phyloP scores from a whole-genome alignment of 2,888 invertebrate genomes.

The Acleris laterana region DNA sequence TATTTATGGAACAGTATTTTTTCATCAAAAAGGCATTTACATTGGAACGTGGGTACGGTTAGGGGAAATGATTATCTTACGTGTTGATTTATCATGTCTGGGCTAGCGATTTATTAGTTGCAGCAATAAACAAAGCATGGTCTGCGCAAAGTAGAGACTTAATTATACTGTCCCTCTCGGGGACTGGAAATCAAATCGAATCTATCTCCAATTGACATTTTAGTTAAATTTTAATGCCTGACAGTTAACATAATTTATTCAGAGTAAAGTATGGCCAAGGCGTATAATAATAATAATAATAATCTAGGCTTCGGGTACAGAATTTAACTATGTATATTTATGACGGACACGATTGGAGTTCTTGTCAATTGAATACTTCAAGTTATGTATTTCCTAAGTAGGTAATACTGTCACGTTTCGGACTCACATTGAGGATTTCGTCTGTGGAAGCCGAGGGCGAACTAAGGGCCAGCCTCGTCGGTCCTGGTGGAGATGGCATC shows the following conservation, averaged over 20 bases:
- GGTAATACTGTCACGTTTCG: no score
- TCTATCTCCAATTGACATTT: constrained; percentile 57
- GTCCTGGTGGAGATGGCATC: constrained; percentile 25
- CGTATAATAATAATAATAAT: constrained; percentile 1
- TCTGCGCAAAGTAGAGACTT: constrained; percentile 59
- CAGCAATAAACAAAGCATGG: constrained; percentile 65
- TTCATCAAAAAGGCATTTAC: not conserved
- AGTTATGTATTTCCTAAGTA: no score
- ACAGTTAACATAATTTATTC: constrained; percentile 30
- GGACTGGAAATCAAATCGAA: constrained; percentile 60
- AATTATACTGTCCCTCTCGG: constrained; percentile 67
- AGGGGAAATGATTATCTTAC: constrained; percentile 28
- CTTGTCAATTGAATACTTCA: no score
- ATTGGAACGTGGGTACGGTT: constrained; percentile 18
- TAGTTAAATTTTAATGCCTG: constrained; percentile 36
- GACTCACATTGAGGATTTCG: not conserved
- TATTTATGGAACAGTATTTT: no score
- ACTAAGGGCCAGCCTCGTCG: not conserved
- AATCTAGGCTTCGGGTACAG: not conserved
- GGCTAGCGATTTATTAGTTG: constrained; percentile 56
- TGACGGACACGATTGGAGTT: not conserved
- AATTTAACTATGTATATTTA: not conserved
- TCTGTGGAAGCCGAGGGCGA: not conserved
- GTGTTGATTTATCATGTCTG: constrained; percentile 67
- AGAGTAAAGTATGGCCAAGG: not conserved